phyloP scores from a whole-genome alignment of 2,888 invertebrate species.

The Charanyca ferruginea region DNA sequence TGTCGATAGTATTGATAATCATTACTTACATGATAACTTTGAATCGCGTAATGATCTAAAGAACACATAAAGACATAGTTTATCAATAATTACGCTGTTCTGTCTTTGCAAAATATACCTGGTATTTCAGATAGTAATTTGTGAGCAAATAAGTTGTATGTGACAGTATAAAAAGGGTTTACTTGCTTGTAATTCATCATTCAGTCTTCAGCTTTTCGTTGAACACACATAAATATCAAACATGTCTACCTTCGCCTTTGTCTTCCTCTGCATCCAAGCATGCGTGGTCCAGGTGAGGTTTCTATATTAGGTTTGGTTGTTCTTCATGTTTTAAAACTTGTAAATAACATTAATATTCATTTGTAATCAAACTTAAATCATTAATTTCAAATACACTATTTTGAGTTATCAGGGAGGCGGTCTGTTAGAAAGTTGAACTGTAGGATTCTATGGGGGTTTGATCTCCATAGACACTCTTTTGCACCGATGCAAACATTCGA shows the following conservation, averaged over 20 bases:
- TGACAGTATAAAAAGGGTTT: conserved; percentile 3
- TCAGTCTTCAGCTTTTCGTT: conserved; percentile 36
- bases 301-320: neutral
- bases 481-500: too few relatives aligned
- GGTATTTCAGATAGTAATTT: neutral
- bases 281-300: conserved; percentile 68
- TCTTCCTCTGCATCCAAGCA: conserved; percentile 69
- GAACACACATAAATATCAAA: conserved; percentile 40
- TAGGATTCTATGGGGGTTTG: too few relatives aligned
- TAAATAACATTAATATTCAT: neutral
- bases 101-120: conserved; percentile 16
- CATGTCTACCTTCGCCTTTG: conserved; percentile 67
- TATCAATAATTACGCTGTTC: neutral
- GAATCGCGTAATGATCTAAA: neutral
- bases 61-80: neutral
- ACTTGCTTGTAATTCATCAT: conserved; percentile 16
- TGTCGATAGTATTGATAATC: conserved; percentile 8
- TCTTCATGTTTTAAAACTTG: too few relatives aligned
- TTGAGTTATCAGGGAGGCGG: too few relatives aligned
- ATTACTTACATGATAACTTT: neutral
- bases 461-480: too few relatives aligned
- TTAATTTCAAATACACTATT: too few relatives aligned
- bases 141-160: neutral
- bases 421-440: too few relatives aligned
- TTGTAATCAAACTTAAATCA: neutral